These are phyloP conservation scores for human (Homo sapiens) DNA, from an alignment of 2,113 vertebrate species.

Conservation along the genomic window DNA sequence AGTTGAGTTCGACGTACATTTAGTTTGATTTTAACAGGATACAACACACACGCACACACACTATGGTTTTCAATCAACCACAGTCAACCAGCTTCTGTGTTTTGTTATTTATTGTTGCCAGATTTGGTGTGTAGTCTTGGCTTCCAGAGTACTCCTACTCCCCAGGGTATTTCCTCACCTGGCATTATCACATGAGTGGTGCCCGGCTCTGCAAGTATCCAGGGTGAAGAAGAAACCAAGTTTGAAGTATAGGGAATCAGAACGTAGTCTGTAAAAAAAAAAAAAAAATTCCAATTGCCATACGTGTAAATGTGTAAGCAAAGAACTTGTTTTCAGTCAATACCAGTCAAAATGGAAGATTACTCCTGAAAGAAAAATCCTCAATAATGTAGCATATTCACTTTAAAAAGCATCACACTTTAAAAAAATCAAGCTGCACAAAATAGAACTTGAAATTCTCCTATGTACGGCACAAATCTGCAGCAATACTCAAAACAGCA, in stretches of 20 bases:
- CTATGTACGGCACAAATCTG: not conserved
- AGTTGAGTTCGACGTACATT: not conserved
- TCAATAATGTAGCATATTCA: not conserved
- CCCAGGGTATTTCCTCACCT: not conserved
- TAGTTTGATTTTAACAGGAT: not conserved
- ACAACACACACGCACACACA: not conserved
- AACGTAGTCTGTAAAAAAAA: not conserved
- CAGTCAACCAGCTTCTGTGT: not conserved
- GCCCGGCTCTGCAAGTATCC: not conserved
- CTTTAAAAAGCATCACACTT: not conserved
- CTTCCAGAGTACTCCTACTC: not conserved
- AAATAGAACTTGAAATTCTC: not conserved
- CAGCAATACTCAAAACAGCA: not conserved
- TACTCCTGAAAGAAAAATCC: not conserved
- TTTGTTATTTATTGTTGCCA: not conserved
- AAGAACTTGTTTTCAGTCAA: not conserved
- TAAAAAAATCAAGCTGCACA: not conserved
- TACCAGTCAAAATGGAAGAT: not conserved
- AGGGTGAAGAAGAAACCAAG: not conserved
- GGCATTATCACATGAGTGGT: not conserved
- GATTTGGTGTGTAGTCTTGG: not conserved
- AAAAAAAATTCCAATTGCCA: not conserved
- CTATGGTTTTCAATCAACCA: not conserved
- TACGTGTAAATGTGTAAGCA: not conserved
- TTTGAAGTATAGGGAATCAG: not conserved